Evolutionary conservation across 1,140 invertebrate species (phyloP), one percentile per base, ranked within the genome.

Genomic region (Leptinotarsa defecta): DNA sequence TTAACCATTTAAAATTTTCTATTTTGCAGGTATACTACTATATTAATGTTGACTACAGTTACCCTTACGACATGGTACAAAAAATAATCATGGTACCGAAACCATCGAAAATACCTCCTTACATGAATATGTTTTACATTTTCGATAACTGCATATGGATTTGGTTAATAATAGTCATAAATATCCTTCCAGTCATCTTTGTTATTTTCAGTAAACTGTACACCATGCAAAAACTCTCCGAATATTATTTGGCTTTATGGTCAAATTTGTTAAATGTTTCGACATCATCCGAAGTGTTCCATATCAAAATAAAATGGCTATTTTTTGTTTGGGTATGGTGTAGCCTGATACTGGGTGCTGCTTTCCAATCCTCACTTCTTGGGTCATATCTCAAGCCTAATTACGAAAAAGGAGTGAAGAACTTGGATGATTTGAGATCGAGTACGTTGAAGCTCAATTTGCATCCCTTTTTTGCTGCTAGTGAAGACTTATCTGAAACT

Each of bases 301-400:
- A 48, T 19, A 70, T 43, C 68, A 70, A 70, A n/a, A 17, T 48
- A n/a, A 70, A 70, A 43, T 70, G 68, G 68, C 43, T 70, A 52
- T 48, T 70, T 48, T 20, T 52, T 6, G 19, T 70, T 49, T 70
- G 68, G 68, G 43, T 70, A 6, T 70, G 48, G 34, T 48, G 34
- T 19, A 49, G 34, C 48, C 5, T 70, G 1, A 49, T 70, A 19
- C 34, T 70, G n/a, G 22, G 48, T 15, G 68, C 48, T 19, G 19
- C 34, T 13, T 70, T 70, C 13, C 68, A 70, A 24, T 48, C 68
- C 5, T 48, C 68, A 48, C 68, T 70, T 20, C 34, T 49, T 20
- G 15, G 43, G n/a, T 70, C 68, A n/a, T 70, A 48, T 43, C 34
- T 70, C 11, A 70, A 70, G 13, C 68, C 68, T 19, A 70, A n/a